Evolutionary conservation across 2,113 vertebrate species (phyloP).

Genomic region (Saccopteryx bilineata): DNA sequence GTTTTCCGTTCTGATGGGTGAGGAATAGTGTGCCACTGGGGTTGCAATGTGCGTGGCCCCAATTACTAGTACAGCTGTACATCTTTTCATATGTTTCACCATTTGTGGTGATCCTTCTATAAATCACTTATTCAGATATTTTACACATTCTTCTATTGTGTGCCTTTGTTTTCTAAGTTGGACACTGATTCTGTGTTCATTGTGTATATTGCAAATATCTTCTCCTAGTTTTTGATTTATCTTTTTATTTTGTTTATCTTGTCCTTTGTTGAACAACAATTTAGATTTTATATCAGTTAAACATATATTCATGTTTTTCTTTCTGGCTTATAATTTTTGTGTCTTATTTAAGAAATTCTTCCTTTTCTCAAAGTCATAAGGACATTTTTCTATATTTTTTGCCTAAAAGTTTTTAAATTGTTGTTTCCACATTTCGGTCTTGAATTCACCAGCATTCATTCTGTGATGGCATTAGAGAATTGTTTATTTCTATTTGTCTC

Average conservation of each 20-base stretch:
- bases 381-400: background rate
- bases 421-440: background rate
- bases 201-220: background rate
- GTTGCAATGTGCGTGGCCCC: fast-evolving
- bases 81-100: background rate
- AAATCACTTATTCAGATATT: background rate
- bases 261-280: background rate
- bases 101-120: background rate
- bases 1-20: background rate
- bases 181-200: background rate
- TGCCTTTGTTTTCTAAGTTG: background rate
- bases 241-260: background rate
- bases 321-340: background rate
- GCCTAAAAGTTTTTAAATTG: slow-evolving; percentile 33
- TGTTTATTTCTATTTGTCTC: background rate
- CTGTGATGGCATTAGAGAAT: background rate
- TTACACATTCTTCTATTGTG: background rate
- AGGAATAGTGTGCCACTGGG: background rate
- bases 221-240: background rate
- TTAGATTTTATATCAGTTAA: slow-evolving; percentile 31
- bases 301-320: background rate
- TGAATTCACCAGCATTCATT: background rate
- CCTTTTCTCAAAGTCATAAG: background rate
- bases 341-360: slow-evolving; percentile 10
- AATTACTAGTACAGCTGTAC: fast-evolving